phyloP scores from a whole-genome alignment of 2,113 vertebrate genomes.

The Platichthys flesus region DNA sequence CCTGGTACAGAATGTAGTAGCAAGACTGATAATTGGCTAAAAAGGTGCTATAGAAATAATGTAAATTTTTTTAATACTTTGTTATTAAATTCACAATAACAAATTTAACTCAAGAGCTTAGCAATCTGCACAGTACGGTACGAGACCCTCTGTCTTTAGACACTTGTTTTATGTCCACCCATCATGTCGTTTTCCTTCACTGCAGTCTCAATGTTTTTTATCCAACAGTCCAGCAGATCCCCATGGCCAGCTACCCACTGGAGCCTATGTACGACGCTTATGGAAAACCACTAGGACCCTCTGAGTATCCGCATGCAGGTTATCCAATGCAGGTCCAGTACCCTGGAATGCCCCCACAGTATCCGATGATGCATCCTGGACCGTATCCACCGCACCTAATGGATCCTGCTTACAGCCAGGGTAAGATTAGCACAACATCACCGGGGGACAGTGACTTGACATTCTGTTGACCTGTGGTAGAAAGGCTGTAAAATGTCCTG shows the following conservation, averaged over 20 bases:
- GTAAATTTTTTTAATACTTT: too few relatives aligned
- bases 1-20: too few relatives aligned
- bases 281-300: conserved; percentile 80
- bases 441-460: neutral
- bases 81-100: too few relatives aligned
- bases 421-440: conserved; percentile 60
- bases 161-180: neutral
- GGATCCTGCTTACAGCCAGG: conserved; percentile 77
- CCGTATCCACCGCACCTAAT: conserved; percentile 71
- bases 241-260: conserved; percentile 86
- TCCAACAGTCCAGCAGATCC: conserved; percentile 86
- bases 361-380: conserved; percentile 79
- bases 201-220: neutral
- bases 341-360: conserved; percentile 80
- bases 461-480: neutral
- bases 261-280: conserved; percentile 85
- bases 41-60: too few relatives aligned
- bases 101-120: neutral
- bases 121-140: neutral
- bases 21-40: too few relatives aligned
- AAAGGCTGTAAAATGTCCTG: neutral
- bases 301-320: conserved; percentile 70
- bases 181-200: neutral
- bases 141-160: neutral
- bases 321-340: conserved; percentile 81